phyloP scores from a whole-genome alignment of 1,140 invertebrate genomes.

The Platorchestia sp. region DNA sequence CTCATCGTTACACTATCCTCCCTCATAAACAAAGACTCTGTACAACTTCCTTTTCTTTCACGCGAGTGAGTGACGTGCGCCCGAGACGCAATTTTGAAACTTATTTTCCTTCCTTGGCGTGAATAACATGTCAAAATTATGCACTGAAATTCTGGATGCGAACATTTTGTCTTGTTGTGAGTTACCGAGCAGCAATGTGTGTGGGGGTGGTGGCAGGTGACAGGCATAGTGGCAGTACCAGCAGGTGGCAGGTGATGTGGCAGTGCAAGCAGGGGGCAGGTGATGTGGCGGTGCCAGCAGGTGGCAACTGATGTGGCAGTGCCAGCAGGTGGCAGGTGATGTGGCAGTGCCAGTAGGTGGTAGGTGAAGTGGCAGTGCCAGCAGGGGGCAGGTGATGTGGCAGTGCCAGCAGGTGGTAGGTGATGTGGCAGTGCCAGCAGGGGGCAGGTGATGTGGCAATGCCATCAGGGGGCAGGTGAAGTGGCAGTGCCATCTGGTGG shows the following conservation, averaged over 20 bases:
- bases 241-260: neutral
- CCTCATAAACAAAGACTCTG: neutral
- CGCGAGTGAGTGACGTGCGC: neutral
- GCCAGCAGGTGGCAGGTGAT: neutral
- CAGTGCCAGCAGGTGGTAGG: too few species aligned
- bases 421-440: too few species aligned
- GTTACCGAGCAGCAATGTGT: too few species aligned
- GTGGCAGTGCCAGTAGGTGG: neutral
- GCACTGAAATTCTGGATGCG: neutral
- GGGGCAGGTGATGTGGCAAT: too few species aligned
- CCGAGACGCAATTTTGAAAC: neutral
- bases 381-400: too few species aligned
- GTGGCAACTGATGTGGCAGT: neutral
- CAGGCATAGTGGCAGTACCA: neutral
- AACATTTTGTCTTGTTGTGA: neutral
- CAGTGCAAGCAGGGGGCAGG: too few species aligned
- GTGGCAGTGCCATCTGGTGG: too few species aligned
- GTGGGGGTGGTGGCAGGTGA: neutral
- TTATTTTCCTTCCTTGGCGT: neutral
- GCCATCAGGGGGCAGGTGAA: too few species aligned
- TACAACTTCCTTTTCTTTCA: neutral
- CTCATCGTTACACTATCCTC: too few species aligned
- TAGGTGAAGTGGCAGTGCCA: too few species aligned
- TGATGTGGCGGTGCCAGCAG: too few species aligned
- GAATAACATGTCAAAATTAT: neutral